Base-by-base conservation (phyloP, 92 coral and sea anemone species). In the Hydrozoanthus gracilis region DNA sequence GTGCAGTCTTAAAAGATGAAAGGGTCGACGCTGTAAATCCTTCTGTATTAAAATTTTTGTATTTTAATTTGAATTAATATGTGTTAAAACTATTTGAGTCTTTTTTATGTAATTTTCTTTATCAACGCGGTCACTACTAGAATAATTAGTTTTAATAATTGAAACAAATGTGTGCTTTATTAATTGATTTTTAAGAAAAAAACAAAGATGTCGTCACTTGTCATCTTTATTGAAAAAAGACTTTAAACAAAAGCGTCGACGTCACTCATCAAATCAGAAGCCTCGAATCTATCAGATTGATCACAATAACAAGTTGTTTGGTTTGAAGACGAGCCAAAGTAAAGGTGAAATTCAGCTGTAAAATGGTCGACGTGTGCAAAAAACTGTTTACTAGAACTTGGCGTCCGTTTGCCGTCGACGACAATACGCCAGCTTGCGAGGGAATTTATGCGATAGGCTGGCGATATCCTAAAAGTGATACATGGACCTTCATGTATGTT, bases 371-470 rank as follows among this genome's bases (percentile, higher is more conserved):
- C 54, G 84, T 79, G 20, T 79, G 84, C 50, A 79, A 79, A 79
- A 79, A 79, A 44, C 84, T 79, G 84, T 79, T 79, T 14, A 64
- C 73, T 4, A 79, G 73, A 79, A 79, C 84, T 62, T 79, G 84
- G 84, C 84, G 84, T 61, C 54, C 60, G 7, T 79, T 79, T 10
- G 73, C 8, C 0, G 47, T 79, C 13, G 84, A 79, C 73, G 84
- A 79, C 12, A 47, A 44, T 46, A 79, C 72, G 3, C 84, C 84
- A 79, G 84, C 84, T 7, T 62, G 84, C 56, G 84, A 79, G 58
- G 84, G 84, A 64, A 79, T 79, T 48, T 79, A 79, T 49, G 84
- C 84, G 7, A 79, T 79, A 47, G 84, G 84, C 50, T 79, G 84
- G 84, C 44, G 84, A 39, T 79, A 79, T 12, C 84, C 84, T 3